Evolutionary conservation across 1,140 invertebrate species (phyloP), one percentile per base, ranked within the genome.

Genomic region (Penaeus vannamei): DNA sequence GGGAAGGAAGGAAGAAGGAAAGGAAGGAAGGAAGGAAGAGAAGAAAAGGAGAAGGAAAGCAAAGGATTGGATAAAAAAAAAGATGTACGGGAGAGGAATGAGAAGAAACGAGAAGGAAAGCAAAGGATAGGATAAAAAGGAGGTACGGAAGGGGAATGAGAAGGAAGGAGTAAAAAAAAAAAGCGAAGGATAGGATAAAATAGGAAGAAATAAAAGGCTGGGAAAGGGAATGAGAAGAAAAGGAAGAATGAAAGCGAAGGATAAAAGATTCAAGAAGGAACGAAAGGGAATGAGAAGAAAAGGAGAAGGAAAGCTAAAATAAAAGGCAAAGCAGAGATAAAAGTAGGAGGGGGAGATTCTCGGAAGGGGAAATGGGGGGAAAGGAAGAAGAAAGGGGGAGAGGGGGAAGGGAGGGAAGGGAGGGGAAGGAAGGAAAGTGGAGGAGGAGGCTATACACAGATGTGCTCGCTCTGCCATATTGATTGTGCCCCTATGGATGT

Each of bases 401-500:
- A 20, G 20, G 61, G 42, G 20, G 36, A 59, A 46, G 20, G 19
- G 77, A 81, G 61, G 53, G 26, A 53, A 12, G 22, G 36, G n/a
- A n/a, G 22, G 66, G 32, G 66, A 72, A 32, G 22, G 53, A 59
- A 26, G 22, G 22, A 81, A 1, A 59, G 36, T 23, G 42, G 64
- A 42, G 32, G 46, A 42, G 42, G 59, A 19, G 12, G 59, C 29
- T 46, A 29, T 26, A 26, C 32, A 32, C n/a, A 82, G 59, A 60
- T 60, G 8, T 66, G 61, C 22, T 42, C n/a, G 29, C 26, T 46
- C 62, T 5, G 32, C 62, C 83, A 66, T 84, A 84, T 84, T 84
- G 83, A 84, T 84, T 84, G 83, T n/a, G 36, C 83, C 83, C 83
- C 36, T 84, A 84, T 84, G 42, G 26, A 29, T 12, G 83, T 42